These are phyloP conservation scores for Nannospalax galili DNA, from an alignment of 2,113 vertebrate genomes.

Conservation along the genomic window DNA sequence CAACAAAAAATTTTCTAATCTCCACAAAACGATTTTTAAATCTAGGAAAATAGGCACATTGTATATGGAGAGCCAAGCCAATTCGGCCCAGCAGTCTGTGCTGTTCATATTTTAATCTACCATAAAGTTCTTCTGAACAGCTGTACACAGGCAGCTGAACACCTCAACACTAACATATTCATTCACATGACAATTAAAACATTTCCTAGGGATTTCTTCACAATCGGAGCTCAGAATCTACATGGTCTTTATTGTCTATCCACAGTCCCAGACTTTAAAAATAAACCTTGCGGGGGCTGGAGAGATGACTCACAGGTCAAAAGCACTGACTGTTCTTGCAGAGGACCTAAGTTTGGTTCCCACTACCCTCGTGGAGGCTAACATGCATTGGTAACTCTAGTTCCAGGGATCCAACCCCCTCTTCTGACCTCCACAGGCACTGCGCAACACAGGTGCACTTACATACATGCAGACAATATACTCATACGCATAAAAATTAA, in stretches of 20 bases:
- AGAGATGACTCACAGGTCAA: too few relatives aligned
- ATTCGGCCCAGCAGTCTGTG: not conserved
- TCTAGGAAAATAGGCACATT: not conserved
- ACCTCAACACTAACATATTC: slow-evolving; percentile 13
- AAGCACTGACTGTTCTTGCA: too few relatives aligned
- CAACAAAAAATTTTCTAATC: too few relatives aligned
- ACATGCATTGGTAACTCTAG: too few relatives aligned
- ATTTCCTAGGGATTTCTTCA: not conserved
- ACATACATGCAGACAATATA: too few relatives aligned
- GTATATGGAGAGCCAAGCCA: not conserved
- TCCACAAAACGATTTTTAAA: not conserved
- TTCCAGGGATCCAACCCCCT: too few relatives aligned
- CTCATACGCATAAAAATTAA: too few relatives aligned
- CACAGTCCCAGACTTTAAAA: not conserved
- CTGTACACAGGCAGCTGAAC: slow-evolving; percentile 50
- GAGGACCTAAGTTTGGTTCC: too few relatives aligned
- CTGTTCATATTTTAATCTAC: not conserved
- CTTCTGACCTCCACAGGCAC: too few relatives aligned
- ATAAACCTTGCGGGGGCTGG: not conserved
- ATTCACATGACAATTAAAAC: not conserved
- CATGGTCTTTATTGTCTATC: not conserved
- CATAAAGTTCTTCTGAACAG: not conserved
- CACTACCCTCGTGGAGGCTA: too few relatives aligned
- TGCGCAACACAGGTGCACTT: too few relatives aligned
- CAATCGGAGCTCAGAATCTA: not conserved